Evolutionary conservation across 2,888 invertebrate species (phyloP), one percentile per base, ranked within the genome.

Genomic region (Andrena bucephala): DNA sequence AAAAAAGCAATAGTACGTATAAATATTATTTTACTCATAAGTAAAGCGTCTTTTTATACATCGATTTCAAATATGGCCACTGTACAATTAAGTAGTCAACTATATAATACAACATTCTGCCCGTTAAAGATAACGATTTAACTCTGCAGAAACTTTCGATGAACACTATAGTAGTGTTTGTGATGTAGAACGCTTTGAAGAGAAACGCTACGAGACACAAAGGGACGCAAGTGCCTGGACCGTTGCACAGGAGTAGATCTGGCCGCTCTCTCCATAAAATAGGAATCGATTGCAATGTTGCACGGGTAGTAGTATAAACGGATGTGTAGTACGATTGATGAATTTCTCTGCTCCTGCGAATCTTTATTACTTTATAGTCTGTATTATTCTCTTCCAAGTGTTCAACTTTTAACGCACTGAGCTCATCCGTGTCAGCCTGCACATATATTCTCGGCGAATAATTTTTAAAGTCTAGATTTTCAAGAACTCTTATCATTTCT

Each of bases 141-240:
- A 99, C 99, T 89, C 99, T 95, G 93, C 99, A 99, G 91, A 98
- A 96, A 92, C 99, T 99, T 94, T 99, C 99, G 68, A 99, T 95
- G 94, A 98, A 99, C 72, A 99, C 95, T 78, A 99, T 97, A 92
- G 96, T 96, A 77, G 96, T 96, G 87, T 96, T 95, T 42, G 95
- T 93, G 52, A 98, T 90, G 87, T 96, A 96, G 0, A 96, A 93
- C 81, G 96, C 95, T 93, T 97, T 97, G 86, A 97, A 94, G 0
- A 98, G 65, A 92, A 97, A 97, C 20, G 96, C 97, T 72, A 97
- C 95, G 73, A 97, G 89, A 94, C 98, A 98, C 74, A 99, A 95
- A 3, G 99, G 99, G 80, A 99, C 95, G 94, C 99, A 99, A 6
- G 99, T 99, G 7, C 99, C 99, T 60, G 99, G 99, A 0, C 99